Evolutionary conservation across 2,113 vertebrate species (phyloP).

Genomic region (Lepus timidus): DNA sequence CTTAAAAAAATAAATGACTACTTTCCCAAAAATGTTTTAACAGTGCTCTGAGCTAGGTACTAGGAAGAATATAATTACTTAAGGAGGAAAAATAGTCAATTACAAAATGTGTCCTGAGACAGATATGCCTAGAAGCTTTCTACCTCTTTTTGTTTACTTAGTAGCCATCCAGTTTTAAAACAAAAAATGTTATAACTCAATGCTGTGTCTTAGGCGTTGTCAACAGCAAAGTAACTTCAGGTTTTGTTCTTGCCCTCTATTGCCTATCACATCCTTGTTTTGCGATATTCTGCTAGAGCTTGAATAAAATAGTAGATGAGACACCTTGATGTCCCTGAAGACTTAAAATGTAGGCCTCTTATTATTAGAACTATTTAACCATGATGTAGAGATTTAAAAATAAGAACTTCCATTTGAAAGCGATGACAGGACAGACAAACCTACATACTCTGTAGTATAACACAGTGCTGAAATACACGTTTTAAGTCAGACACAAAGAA

Average conservation of each 20-base stretch:
- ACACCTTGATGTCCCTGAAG: conserved; percentile 21
- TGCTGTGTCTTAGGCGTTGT: not conserved
- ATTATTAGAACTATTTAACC: conserved; percentile 72
- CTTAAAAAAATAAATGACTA: conserved; percentile 8
- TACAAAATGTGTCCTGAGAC: conserved; percentile 39
- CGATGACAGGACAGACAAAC: conserved; percentile 41
- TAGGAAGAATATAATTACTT: conserved; percentile 2
- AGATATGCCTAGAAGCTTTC: conserved; percentile 1
- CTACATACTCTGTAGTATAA: not conserved
- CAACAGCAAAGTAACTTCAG: not conserved
- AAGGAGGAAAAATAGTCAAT: conserved; percentile 44
- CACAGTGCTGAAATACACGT: conserved; percentile 37
- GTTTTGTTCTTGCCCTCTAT: not conserved
- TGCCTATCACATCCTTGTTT: not conserved
- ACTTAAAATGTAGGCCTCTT: conserved; percentile 74
- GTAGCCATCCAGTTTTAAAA: conserved; percentile 19
- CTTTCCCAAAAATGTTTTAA: not conserved
- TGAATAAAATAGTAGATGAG: conserved; percentile 28
- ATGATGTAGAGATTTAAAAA: conserved; percentile 66
- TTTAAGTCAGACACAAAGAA: conserved; percentile 56
- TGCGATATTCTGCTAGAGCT: not conserved
- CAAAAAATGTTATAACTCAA: conserved; percentile 41
- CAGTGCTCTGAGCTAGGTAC: not conserved
- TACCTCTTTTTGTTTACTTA: conserved; percentile 32
- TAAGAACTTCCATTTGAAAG: conserved; percentile 64